Conservation (phyloP, 2,113 vertebrate species). For the Rhizomys pruinosus region DNA sequence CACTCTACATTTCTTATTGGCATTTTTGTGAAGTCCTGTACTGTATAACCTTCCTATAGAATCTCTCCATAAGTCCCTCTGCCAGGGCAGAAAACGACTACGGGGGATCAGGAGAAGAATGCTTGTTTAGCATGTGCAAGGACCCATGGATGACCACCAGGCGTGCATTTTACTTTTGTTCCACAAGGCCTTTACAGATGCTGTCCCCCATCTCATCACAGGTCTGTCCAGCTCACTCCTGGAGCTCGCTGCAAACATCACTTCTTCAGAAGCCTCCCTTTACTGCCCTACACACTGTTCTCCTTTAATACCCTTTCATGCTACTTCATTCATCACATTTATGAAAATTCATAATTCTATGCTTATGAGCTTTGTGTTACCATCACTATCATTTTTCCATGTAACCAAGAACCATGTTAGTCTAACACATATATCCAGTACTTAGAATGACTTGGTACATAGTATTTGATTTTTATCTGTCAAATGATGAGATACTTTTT, state of each 20-base stretch:
- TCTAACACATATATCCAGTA: neutral
- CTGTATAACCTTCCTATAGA: neutral
- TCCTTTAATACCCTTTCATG: neutral
- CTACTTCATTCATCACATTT: neutral
- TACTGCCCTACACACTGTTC: neutral
- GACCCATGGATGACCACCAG: neutral
- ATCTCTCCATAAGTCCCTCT: slow-evolving; percentile 40
- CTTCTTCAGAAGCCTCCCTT: slow-evolving; percentile 3
- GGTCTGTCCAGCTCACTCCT: neutral
- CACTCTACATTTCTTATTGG: neutral
- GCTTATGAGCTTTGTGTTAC: neutral
- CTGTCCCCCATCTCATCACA: neutral
- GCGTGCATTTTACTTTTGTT: neutral
- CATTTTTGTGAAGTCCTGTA: neutral
- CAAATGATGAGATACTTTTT: no score
- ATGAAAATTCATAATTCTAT: neutral
- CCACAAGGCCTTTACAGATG: neutral
- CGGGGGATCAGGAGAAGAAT: neutral
- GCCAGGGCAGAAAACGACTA: neutral
- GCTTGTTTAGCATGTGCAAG: no score
- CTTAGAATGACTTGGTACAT: neutral
- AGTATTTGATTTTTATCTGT: neutral
- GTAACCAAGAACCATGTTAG: neutral
- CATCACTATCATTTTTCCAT: neutral
- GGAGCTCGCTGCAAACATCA: neutral